Percentiles rank a stretch among this genome's conserved stretches.
These are phyloP conservation scores for Accipiter cooperii DNA, from an alignment of 2,113 vertebrate genomes.

Conservation along the genomic window DNA sequence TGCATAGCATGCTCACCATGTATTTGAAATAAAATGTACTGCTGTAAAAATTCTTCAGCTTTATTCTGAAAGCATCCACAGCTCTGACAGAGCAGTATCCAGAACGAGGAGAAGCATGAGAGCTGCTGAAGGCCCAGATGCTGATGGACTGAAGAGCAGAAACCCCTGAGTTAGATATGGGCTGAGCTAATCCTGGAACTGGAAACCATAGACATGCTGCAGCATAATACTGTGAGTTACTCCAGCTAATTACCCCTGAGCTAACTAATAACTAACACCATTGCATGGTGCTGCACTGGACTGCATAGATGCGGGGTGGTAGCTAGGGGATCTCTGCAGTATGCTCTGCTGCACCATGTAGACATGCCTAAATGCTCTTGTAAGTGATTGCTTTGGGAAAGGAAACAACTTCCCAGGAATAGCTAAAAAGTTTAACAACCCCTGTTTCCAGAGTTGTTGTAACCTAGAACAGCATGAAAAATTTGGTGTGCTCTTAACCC, in stretches of 20 bases:
- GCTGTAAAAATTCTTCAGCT: not conserved
- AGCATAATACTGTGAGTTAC: not conserved
- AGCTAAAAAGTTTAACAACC: not conserved
- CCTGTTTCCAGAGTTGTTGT: not conserved
- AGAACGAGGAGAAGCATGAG: not conserved
- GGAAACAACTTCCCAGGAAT: not conserved
- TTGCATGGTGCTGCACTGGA: not conserved
- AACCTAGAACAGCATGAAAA: not conserved
- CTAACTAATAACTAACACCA: not conserved
- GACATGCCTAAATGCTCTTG: not conserved
- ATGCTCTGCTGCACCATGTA: not conserved
- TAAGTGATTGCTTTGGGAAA: not conserved
- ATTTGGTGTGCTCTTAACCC: not conserved
- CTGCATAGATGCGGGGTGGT: not conserved
- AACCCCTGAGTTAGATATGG: not conserved
- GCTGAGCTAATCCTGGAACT: not conserved
- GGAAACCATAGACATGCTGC: not conserved
- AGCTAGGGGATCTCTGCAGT: not conserved
- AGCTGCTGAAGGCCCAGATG: not conserved
- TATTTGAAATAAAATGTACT: not conserved
- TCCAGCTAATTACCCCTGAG: not conserved
- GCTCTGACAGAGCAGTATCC: not conserved
- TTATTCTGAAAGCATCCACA: not conserved
- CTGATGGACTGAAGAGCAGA: not conserved
- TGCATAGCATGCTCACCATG: accelerated